Evolutionary conservation across 2,888 invertebrate species (phyloP).

Genomic region (Agrotis exclamationis): DNA sequence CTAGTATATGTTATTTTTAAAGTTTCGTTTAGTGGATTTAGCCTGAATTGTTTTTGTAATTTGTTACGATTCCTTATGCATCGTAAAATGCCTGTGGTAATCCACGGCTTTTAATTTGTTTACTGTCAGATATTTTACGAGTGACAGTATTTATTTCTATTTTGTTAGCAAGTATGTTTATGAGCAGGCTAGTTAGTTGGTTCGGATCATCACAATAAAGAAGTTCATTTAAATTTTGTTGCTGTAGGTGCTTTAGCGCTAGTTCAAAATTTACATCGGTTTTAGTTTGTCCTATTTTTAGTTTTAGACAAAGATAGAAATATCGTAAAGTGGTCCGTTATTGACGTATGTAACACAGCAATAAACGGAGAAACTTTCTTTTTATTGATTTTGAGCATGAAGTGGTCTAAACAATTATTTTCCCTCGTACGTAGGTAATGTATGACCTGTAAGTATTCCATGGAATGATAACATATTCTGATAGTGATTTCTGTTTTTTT

Average conservation of each 20-base stretch:
- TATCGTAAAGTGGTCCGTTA: conserved; percentile 28
- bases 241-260: not conserved
- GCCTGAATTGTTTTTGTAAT: not conserved
- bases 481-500: conserved; percentile 29
- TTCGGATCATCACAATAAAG: conserved; percentile 16
- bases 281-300: not conserved
- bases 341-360: conserved; percentile 22
- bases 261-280: not conserved
- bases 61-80: no score
- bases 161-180: no score
- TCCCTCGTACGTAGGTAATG: conserved; percentile 25
- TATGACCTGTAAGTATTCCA: conserved; percentile 31
- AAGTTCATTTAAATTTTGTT: no score
- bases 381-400: conserved; percentile 25
- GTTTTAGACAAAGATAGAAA: not conserved
- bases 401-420: conserved; percentile 22
- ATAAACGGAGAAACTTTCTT: conserved; percentile 8
- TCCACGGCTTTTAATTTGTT: no score
- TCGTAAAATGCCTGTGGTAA: no score
- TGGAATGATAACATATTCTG: conserved; percentile 24
- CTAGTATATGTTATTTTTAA: conserved; percentile 2
- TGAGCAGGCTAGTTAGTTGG: no score
- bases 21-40: not conserved
- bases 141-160: no score
- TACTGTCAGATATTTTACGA: no score